A percentile compares a stretch with the other conserved stretches of the same genome.
phyloP scores from a whole-genome alignment of 2,797 vertebrate species.

The Acanthurus lineatus region DNA sequence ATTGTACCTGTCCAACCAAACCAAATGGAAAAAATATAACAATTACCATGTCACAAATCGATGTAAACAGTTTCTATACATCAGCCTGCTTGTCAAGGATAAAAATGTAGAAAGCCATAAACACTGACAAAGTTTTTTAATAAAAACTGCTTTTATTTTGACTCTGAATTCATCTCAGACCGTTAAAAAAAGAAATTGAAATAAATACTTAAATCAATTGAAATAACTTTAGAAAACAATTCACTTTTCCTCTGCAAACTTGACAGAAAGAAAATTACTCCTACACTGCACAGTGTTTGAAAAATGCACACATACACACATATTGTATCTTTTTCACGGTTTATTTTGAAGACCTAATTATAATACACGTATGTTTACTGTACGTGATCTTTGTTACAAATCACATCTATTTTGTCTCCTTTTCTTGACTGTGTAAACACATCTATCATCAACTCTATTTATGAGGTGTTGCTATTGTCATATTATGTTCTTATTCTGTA shows the following conservation, averaged over 20 bases:
- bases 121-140: neutral
- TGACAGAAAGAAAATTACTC: slow-evolving; percentile 5
- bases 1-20: slow-evolving; percentile 1
- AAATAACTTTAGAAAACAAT: slow-evolving; percentile 10
- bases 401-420: neutral
- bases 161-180: neutral
- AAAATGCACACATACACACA: neutral
- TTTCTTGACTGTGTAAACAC: neutral
- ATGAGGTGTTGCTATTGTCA: neutral
- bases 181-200: neutral
- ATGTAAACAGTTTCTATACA: slow-evolving; percentile 3
- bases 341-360: no score
- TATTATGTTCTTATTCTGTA: no score
- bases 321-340: neutral
- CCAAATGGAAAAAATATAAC: slow-evolving; percentile 17
- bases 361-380: no score
- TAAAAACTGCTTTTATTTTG: slow-evolving; percentile 3
- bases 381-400: no score
- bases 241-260: slow-evolving; percentile 3
- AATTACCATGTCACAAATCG: slow-evolving; percentile 2
- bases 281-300: slow-evolving; percentile 1
- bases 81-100: neutral
- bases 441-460: neutral
- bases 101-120: neutral
- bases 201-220: neutral